Percentiles rank a stretch among this genome's conserved stretches.
These are phyloP conservation scores for Hyalella azteca DNA, from an alignment of 2,888 invertebrate species.

Conservation along the genomic window DNA sequence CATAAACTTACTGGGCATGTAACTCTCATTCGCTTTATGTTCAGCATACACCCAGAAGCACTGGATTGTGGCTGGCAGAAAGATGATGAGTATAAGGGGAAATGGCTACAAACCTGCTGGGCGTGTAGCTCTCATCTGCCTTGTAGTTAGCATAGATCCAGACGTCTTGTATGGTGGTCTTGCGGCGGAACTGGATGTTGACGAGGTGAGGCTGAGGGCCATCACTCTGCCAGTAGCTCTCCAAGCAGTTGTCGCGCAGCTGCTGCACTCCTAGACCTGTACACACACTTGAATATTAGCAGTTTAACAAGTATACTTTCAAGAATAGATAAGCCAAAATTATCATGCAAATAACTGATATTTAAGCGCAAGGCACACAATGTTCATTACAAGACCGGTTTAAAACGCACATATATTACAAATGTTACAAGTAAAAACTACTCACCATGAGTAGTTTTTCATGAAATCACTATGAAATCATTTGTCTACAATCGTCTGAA, in stretches of 20 bases:
- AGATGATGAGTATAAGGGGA: not conserved
- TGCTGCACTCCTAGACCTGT: constrained; percentile 97
- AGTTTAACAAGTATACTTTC: not conserved
- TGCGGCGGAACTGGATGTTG: constrained; percentile 93
- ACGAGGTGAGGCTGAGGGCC: constrained; percentile 97
- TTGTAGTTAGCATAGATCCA: constrained; percentile 98
- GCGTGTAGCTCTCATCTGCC: constrained; percentile 98
- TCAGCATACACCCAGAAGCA: too few relatives aligned
- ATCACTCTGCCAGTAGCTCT: constrained; percentile 99
- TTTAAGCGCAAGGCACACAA: not conserved
- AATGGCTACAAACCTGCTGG: constrained; percentile 71
- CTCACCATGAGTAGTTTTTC: too few relatives aligned
- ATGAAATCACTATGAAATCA: too few relatives aligned
- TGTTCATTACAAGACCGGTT: not conserved
- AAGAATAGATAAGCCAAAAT: not conserved
- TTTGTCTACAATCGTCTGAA: too few relatives aligned
- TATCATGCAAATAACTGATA: not conserved
- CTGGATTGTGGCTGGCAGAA: not conserved
- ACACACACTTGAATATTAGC: constrained; percentile 39
- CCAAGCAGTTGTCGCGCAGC: constrained; percentile 90
- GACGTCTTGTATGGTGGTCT: constrained; percentile 93
- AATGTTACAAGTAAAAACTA: not conserved
- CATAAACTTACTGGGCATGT: too few relatives aligned
- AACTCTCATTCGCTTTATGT: too few relatives aligned
- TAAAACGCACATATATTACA: not conserved